Conservation (phyloP, 2,113 vertebrate genomes). For the Isurus oxyrinchus region DNA sequence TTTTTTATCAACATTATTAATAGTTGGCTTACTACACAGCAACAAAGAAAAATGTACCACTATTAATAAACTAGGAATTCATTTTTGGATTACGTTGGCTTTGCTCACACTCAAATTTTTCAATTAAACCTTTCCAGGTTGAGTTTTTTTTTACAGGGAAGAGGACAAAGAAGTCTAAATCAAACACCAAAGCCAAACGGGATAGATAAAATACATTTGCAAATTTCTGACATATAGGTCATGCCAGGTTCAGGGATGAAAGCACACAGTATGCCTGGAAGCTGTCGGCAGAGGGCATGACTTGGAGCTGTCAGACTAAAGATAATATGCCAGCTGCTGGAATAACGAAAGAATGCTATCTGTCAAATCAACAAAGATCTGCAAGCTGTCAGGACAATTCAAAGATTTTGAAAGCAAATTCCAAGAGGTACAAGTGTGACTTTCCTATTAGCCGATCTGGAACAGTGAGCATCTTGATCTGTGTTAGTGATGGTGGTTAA, state of each 20-base stretch:
- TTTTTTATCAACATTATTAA: not conserved
- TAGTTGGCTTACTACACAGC: not conserved
- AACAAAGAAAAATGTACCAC: not conserved
- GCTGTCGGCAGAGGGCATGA: slow-evolving; percentile 4
- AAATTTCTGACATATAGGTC: slow-evolving; percentile 18
- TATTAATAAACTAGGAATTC: not conserved
- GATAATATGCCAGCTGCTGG: slow-evolving; percentile 4
- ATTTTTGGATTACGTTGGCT: not conserved
- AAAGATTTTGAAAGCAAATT: not conserved
- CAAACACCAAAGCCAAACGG: not conserved
- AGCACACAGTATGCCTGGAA: slow-evolving; percentile 9
- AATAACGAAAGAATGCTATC: slow-evolving; percentile 26
- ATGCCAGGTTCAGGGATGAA: not conserved
- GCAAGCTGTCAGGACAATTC: not conserved
- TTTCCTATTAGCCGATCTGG: not conserved
- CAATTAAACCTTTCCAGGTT: not conserved
- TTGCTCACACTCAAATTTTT: not conserved
- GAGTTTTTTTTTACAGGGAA: not conserved
- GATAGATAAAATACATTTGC: not conserved
- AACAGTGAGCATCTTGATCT: not conserved
- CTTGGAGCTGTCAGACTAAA: slow-evolving; percentile 1
- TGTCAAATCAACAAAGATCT: not conserved
- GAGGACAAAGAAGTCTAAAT: not conserved
- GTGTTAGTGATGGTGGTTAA: not conserved
- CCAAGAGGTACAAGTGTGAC: not conserved